A percentile compares a stretch with the other conserved stretches of the same genome.
Evolutionary conservation across 2,797 vertebrate genomes (phyloP).

Genomic region (Microtus obscurus): DNA sequence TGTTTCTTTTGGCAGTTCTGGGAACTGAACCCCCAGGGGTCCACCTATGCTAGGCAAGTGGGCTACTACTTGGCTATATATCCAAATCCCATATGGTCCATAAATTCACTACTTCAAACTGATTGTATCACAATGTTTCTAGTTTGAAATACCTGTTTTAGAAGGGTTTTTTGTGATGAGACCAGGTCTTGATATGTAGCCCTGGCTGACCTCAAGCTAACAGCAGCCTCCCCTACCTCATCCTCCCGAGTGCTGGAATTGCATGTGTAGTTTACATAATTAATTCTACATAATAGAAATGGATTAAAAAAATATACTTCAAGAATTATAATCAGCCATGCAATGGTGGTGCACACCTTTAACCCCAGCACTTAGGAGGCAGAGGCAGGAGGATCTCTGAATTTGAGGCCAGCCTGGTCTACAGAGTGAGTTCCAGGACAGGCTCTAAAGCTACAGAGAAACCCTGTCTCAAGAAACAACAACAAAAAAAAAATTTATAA

Average conservation of each 20-base stretch:
- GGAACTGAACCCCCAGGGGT: no score
- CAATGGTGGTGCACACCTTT: no score
- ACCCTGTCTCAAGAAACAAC: no score
- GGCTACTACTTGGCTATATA: background rate
- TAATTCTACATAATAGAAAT: constrained; percentile 1
- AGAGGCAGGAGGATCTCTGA: no score
- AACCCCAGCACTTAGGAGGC: no score
- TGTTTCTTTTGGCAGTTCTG: background rate
- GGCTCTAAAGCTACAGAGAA: background rate
- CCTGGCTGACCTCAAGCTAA: background rate
- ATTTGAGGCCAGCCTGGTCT: no score
- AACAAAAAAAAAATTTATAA: background rate
- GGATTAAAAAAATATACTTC: constrained; percentile 58
- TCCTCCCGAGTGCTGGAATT: background rate
- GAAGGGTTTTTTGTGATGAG: background rate
- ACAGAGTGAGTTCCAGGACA: no score
- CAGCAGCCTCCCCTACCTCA: background rate
- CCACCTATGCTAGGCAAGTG: background rate
- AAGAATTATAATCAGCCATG: constrained; percentile 17
- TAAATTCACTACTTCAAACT: constrained; percentile 55
- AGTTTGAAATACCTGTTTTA: background rate
- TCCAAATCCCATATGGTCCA: background rate
- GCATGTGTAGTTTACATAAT: background rate
- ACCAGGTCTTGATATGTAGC: background rate
- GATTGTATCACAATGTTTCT: constrained; percentile 52